Evolutionary conservation across 2,113 vertebrate species (phyloP), one percentile per base, ranked within the genome.

Genomic region (Myotis brandtii): DNA sequence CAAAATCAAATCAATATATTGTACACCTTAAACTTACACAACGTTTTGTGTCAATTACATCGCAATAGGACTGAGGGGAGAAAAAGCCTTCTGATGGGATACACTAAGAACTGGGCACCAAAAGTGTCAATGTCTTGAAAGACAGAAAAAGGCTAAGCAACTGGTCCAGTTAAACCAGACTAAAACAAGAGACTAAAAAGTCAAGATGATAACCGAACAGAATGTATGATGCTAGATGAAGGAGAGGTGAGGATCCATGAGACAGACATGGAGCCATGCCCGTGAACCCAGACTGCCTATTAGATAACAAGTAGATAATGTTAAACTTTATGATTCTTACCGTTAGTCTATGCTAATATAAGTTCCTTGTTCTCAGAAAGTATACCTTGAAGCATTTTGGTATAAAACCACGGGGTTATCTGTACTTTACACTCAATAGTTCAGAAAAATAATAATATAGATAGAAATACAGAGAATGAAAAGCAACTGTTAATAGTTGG

Each of bases 111-210:
- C 32, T 21, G 23, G 40, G 48, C 85, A 3, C 83, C 80, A 52
- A 95, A 76, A 93, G 62, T 14, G 43, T 13, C 43, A 40, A 18
- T 3, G 23, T 67, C 91, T 40, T 50, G 12, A 96, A 87, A 90
- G 86, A 72, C 18, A 89, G 52, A 77, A 75, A 40, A 86, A 34
- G 6, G 66, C 34, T 34, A 67, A 72, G 37, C 43, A 85, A 32
- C 32, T 67, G 16, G 46, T 48, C 52, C 40, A 52, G 23, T 13
- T 73, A 34, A 40, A 81, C 11, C 23, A 56, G 48, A 76, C 27
- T 5, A 40, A 13, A 77, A 72, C 75, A 46, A 23, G 54, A 56
- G 54, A 56, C 23, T 62, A 62, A 62, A 62, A 62, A 27, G 59
- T 56, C 54, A 56, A 4, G 27, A 69, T 1, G 64, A 32, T 11